These are phyloP conservation scores for Aphaenogaster floridana DNA, from an alignment of 1,140 invertebrate genomes.

Conservation along the genomic window DNA sequence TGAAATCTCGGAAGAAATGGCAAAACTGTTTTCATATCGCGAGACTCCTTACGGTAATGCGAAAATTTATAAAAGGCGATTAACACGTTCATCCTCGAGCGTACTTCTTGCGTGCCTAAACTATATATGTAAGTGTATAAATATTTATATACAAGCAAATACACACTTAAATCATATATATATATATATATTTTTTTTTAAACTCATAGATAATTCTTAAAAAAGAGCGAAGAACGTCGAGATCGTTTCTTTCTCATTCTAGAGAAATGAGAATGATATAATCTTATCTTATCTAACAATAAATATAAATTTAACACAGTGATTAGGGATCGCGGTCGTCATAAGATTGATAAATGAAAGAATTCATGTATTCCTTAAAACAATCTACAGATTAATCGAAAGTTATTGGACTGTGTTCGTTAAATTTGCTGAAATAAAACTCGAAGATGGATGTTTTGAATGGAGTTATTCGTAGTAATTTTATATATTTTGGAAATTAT, in stretches of 20 bases:
- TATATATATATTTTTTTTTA: conserved; percentile 27
- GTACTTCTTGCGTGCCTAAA: background rate
- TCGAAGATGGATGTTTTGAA: background rate
- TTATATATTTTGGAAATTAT: background rate
- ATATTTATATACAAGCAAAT: background rate
- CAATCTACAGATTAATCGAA: background rate
- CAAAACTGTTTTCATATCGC: conserved; percentile 49
- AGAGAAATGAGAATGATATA: background rate
- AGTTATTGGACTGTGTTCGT: background rate
- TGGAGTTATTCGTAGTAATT: background rate
- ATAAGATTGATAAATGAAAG: background rate
- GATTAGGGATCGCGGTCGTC: background rate
- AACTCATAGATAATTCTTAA: background rate
- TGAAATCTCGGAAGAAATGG: conserved; percentile 59
- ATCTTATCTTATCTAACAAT: conserved; percentile 14
- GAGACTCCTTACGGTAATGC: conserved; percentile 26
- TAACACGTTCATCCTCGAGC: conserved; percentile 16
- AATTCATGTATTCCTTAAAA: background rate
- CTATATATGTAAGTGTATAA: background rate
- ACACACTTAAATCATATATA: background rate
- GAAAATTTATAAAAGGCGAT: conserved; percentile 28
- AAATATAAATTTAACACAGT: conserved; percentile 16
- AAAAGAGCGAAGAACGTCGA: background rate
- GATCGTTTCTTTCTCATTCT: background rate
- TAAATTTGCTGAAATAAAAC: background rate